Percentiles rank a stretch among this genome's conserved stretches.
phyloP scores from a whole-genome alignment of 2,888 invertebrate species.

The Biston betularia region DNA sequence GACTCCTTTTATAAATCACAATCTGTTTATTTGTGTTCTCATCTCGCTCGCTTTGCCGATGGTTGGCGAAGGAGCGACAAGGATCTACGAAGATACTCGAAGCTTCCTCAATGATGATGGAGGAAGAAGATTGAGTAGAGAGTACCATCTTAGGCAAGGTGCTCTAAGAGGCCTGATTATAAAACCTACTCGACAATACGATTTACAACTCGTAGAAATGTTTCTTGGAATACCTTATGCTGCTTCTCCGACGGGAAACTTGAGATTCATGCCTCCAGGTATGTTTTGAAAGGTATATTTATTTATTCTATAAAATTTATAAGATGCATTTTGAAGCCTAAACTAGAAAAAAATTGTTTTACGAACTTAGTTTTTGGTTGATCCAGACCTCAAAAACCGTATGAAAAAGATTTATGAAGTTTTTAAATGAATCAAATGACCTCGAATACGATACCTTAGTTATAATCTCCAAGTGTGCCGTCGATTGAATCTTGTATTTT shows the following conservation, averaged over 20 bases:
- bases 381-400: no score
- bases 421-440: not conserved
- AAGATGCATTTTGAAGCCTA: no score
- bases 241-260: slow-evolving; percentile 90
- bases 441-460: no score
- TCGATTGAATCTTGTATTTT: no score
- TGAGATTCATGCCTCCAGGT: slow-evolving; percentile 95
- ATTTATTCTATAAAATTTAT: not conserved
- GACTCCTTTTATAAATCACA: slow-evolving; percentile 77
- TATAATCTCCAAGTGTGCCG: no score
- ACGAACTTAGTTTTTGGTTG: no score
- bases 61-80: slow-evolving; percentile 72
- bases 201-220: slow-evolving; percentile 89
- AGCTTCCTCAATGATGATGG: slow-evolving; percentile 67
- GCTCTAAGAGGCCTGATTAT: slow-evolving; percentile 89
- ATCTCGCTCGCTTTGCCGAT: slow-evolving; percentile 79
- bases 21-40: slow-evolving; percentile 82
- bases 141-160: slow-evolving; percentile 89
- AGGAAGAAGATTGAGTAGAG: slow-evolving; percentile 81
- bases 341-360: no score
- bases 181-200: slow-evolving; percentile 87
- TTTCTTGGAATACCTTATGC: slow-evolving; percentile 94
- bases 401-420: not conserved
- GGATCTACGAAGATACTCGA: slow-evolving; percentile 70
- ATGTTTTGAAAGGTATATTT: slow-evolving; percentile 33